Base-by-base conservation (phyloP, 2,113 vertebrate species). In the Apodemus speciosus region DNA sequence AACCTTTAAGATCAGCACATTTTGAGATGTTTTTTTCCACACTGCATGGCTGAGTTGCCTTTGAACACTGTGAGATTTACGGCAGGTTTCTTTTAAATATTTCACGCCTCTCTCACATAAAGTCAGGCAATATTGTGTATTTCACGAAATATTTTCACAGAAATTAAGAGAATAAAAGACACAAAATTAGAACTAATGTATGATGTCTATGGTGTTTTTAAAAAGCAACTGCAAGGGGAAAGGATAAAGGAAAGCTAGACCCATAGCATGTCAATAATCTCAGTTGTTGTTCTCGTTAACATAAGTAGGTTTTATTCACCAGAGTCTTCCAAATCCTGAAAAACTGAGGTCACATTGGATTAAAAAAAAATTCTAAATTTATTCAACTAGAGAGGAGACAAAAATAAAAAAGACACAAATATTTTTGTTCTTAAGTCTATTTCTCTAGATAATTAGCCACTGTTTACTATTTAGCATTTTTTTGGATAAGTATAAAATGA, bases 1-100 rank as follows among this genome's bases (percentile, higher is more conserved):
- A 95, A 95, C 83, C 90, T 97, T 95, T 94, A 94, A 92, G 64
- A 95, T 87, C 60, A 95, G 64, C 86, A 30, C 38, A 76, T 91
- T 93, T 92, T 27, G 11, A 92, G 32, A 38, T 81, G 27, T 71
- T 84, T 84, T 84, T 80, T 92, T 1, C 85, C 60, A 15, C 32
- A 66, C 69, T 73, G n/a, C 53, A 60, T 64, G 84, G 43, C 38
- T 87, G 66, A 95, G 58, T 94, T 93, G 43, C 90, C 85, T 94
- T 75, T 91, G 95, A 89, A 92, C 89, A 43, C 40, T 73, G 64
- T 91, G 87, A 89, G 89, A 94, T 91, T 93, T 91, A 89, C 53
- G 69, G 66, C 71, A 91, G 69, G 53, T 88, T 96, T 96, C 90
- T 87, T 81, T 95, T 92, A 93, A 88, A 94, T 89, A 89, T 91